Percentiles rank a stretch among this genome's conserved stretches.
Evolutionary conservation across 2,113 vertebrate genomes (phyloP).

Genomic region (Gila orcuttii): DNA sequence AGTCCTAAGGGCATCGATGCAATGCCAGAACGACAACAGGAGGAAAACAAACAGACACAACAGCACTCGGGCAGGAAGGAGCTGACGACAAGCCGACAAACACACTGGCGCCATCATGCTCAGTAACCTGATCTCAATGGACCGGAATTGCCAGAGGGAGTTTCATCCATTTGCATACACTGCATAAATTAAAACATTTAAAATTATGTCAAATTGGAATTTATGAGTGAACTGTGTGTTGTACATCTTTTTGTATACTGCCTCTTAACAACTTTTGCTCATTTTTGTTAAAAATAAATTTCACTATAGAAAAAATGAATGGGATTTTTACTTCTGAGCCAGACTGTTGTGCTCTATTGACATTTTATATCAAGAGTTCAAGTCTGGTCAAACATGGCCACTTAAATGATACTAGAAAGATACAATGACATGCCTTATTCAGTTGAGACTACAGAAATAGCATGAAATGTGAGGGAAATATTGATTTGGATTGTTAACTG

Average conservation of each 20-base stretch:
- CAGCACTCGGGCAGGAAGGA: too few relatives aligned
- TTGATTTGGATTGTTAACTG: conserved; percentile 18
- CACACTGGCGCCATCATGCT: too few relatives aligned
- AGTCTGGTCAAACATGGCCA: not conserved
- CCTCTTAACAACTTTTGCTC: not conserved
- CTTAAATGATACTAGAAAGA: not conserved
- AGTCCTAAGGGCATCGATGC: too few relatives aligned
- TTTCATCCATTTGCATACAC: not conserved
- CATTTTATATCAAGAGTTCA: not conserved
- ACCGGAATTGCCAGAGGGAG: too few relatives aligned
- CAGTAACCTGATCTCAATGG: too few relatives aligned
- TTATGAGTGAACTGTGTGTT: not conserved
- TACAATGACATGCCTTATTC: not conserved
- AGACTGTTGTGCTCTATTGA: not conserved
- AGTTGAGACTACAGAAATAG: conserved; percentile 6
- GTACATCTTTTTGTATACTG: not conserved
- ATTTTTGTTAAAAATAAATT: not conserved
- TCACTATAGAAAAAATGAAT: not conserved
- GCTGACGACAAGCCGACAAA: too few relatives aligned
- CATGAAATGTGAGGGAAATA: not conserved
- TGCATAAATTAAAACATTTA: not conserved
- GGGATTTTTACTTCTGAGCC: not conserved
- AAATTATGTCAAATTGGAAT: not conserved
- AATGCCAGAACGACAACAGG: too few relatives aligned
- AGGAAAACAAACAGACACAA: too few relatives aligned